Evolutionary conservation across 1,140 invertebrate species (phyloP).

Genomic region (Brachystomella parvula): DNA sequence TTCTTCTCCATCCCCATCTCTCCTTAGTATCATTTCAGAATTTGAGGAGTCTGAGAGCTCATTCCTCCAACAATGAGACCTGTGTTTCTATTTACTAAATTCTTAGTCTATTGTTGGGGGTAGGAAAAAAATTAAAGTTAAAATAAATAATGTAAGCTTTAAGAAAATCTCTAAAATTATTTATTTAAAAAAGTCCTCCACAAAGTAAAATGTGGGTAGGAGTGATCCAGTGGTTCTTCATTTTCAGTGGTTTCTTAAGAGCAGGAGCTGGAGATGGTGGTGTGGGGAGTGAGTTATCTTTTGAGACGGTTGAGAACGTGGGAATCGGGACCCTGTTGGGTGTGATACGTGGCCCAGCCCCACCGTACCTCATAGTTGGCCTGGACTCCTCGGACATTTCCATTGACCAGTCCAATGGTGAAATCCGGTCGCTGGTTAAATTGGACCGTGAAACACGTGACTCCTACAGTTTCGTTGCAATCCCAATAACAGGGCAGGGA

Average conservation of each 20-base stretch:
- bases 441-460: slow-evolving; percentile 81
- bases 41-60: too few species aligned
- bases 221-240: not conserved
- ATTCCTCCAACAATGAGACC: too few species aligned
- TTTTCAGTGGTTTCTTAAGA: not conserved
- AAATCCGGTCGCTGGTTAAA: slow-evolving; percentile 73
- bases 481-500: slow-evolving; percentile 68
- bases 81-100: too few species aligned
- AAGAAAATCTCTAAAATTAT: too few species aligned
- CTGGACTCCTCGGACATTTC: slow-evolving; percentile 73
- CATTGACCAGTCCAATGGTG: slow-evolving; percentile 80
- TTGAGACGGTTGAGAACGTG: not conserved
- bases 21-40: too few species aligned
- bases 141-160: too few species aligned
- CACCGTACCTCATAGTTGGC: slow-evolving; percentile 81
- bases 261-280: not conserved
- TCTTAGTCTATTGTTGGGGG: too few species aligned
- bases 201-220: too few species aligned
- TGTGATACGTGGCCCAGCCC: slow-evolving; percentile 42
- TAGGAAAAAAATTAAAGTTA: too few species aligned
- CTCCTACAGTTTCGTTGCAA: slow-evolving; percentile 79
- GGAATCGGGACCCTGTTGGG: slow-evolving; percentile 17
- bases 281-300: not conserved
- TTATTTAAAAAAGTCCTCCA: too few species aligned
- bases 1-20: too few species aligned